Base-by-base conservation (phyloP, 1,140 invertebrate genomes). In the Epicauta chinensis region DNA sequence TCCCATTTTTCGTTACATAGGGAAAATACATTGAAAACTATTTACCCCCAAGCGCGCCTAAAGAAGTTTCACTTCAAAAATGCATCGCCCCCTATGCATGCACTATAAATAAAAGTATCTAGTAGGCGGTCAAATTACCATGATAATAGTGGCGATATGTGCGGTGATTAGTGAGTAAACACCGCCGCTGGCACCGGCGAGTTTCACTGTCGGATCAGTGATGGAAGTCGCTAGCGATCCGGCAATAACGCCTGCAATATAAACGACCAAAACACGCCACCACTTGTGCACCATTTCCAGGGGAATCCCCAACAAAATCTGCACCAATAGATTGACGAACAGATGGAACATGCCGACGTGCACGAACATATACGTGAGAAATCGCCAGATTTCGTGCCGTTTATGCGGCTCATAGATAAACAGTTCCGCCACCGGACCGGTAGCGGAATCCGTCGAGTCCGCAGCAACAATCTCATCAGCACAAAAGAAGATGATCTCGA, bases 111-210 rank as follows among this genome's bases (percentile, higher is more conserved):
- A n/a, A n/a, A n/a, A n/a, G n/a, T n/a, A n/a, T n/a, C n/a, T n/a
- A n/a, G n/a, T n/a, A n/a, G n/a, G n/a, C n/a, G n/a, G n/a, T n/a
- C n/a, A n/a, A n/a, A n/a, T 0, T 70, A 91, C 90, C 82, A 97
- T 84, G 53, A 98, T 82, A 29, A 98, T 88, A 14, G 90, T 93
- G 10, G 96, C 91, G 35, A 98, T 79, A 67, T 99, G 95, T 4
- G 95, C 95, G 0, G 94, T 87, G 11, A 98, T 89, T 3, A 98
- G 64, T 2, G 94, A 90, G 70, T 98, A 98, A 0, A 96, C 94
- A 1, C 95, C 96, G 9, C 93, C 96, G 23, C 92, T 96, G 2
- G 96, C 95, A 15, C 96, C 96, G 4, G 93, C 95, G 2, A 99
- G 71, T 62, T 79, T 92, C 2, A 91, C 87, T 34, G 72, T 66